Percentiles rank a stretch among this genome's conserved stretches.
Evolutionary conservation across 1,140 invertebrate species (phyloP).

Genomic region (Stenopsyche tienmushanensis): DNA sequence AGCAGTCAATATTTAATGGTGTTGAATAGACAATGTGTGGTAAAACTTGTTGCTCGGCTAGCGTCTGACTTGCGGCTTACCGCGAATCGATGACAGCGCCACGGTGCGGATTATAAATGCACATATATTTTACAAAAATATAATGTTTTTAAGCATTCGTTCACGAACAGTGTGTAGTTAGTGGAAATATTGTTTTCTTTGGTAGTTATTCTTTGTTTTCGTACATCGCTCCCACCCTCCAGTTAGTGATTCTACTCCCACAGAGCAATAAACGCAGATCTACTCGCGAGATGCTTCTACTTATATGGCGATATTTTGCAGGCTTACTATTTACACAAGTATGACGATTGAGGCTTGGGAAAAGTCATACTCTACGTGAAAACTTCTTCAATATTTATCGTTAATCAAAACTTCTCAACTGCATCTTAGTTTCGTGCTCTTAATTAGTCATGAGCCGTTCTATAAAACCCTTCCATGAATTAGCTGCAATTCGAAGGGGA

Average conservation of each 20-base stretch:
- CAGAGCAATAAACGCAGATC: constrained; percentile 14
- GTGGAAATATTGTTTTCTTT: background rate
- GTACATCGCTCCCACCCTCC: background rate
- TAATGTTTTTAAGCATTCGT: background rate
- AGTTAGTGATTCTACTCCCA: background rate
- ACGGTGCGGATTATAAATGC: background rate
- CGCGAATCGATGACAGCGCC: background rate
- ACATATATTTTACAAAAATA: background rate
- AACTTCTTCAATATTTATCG: background rate
- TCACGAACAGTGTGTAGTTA: background rate
- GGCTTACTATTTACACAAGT: background rate
- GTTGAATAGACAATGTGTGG: no score
- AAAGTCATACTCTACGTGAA: background rate
- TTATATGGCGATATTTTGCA: background rate
- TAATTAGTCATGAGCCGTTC: no score
- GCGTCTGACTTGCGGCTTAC: no score
- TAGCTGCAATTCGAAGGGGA: no score
- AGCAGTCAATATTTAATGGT: background rate
- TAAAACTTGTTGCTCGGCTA: no score
- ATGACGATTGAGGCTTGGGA: background rate
- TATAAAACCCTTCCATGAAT: no score
- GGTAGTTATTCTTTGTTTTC: constrained; percentile 14
- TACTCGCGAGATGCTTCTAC: background rate
- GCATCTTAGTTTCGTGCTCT: no score
- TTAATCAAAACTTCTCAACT: no score